Evolutionary conservation across 2,888 invertebrate genomes (phyloP).

Genomic region (Thereva unica): DNA sequence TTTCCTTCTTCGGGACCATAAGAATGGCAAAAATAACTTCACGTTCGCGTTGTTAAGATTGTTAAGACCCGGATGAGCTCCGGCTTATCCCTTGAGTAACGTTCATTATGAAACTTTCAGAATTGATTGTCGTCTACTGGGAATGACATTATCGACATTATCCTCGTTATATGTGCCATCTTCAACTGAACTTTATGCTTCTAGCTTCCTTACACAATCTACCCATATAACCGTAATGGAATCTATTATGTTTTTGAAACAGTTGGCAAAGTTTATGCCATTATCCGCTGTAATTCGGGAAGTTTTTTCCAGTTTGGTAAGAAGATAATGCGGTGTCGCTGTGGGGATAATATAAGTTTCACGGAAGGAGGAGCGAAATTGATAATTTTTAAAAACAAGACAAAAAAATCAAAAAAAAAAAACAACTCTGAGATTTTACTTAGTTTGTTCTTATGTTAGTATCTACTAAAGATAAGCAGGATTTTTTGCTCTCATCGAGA

Average conservation of each 20-base stretch:
- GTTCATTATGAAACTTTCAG: conserved; percentile 29
- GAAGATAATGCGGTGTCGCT: no score
- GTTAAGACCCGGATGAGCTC: conserved; percentile 14
- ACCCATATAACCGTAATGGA: conserved; percentile 12
- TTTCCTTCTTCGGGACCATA: no score
- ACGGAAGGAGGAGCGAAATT: no score
- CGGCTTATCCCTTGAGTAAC: conserved; percentile 27
- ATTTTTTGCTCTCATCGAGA: no score
- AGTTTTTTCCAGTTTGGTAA: not conserved
- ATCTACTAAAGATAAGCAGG: no score
- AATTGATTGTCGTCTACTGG: conserved; percentile 31
- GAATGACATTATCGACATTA: conserved; percentile 29
- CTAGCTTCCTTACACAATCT: no score
- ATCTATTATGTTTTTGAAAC: conserved; percentile 26
- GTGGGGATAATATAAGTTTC: no score
- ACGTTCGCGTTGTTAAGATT: not conserved
- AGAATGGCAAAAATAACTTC: no score
- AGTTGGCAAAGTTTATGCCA: conserved; percentile 20
- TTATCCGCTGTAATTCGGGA: conserved; percentile 16
- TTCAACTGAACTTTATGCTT: not conserved
- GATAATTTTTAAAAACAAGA: no score
- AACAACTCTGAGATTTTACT: no score
- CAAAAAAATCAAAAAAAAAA: no score
- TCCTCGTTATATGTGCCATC: conserved; percentile 26
- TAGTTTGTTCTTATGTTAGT: no score